Evolutionary conservation across 1,140 invertebrate genomes (phyloP).

Genomic region (Ganaspis sp.): DNA sequence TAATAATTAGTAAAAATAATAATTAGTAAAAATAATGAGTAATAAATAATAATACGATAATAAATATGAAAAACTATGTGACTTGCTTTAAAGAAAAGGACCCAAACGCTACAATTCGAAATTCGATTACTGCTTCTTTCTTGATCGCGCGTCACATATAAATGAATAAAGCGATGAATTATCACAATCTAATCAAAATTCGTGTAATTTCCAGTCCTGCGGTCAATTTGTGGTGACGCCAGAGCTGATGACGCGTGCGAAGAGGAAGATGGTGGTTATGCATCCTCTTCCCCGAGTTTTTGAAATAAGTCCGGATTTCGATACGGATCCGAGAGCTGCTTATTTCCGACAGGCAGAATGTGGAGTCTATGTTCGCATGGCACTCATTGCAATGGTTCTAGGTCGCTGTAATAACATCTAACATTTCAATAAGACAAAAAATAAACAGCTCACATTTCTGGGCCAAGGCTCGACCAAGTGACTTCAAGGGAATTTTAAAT

Average conservation of each 20-base stretch:
- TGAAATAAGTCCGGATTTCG: conserved; percentile 96
- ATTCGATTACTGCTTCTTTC: too few species aligned
- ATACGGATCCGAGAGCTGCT: conserved; percentile 96
- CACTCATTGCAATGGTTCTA: conserved; percentile 93
- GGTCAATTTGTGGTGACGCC: conserved; percentile 94
- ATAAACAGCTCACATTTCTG: background rate
- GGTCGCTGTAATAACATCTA: conserved; percentile 73
- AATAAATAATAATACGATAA: too few species aligned
- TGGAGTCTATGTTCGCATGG: conserved; percentile 99
- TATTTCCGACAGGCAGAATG: conserved; percentile 99
- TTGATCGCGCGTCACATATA: too few species aligned
- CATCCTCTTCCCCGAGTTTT: conserved; percentile 96
- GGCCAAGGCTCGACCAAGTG: background rate
- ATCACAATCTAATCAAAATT: conserved; percentile 4
- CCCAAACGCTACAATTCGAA: too few species aligned
- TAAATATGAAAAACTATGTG: too few species aligned
- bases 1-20: too few species aligned
- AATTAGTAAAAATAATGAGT: too few species aligned
- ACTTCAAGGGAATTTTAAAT: background rate
- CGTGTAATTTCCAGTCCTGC: conserved; percentile 80
- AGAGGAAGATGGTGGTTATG: conserved; percentile 96
- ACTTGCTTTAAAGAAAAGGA: too few species aligned
- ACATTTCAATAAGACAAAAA: conserved; percentile 32
- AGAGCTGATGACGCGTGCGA: conserved; percentile 95
- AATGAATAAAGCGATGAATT: too few species aligned